Evolutionary conservation across 2,888 invertebrate species (phyloP).

Genomic region (Xestia rhomboidea): DNA sequence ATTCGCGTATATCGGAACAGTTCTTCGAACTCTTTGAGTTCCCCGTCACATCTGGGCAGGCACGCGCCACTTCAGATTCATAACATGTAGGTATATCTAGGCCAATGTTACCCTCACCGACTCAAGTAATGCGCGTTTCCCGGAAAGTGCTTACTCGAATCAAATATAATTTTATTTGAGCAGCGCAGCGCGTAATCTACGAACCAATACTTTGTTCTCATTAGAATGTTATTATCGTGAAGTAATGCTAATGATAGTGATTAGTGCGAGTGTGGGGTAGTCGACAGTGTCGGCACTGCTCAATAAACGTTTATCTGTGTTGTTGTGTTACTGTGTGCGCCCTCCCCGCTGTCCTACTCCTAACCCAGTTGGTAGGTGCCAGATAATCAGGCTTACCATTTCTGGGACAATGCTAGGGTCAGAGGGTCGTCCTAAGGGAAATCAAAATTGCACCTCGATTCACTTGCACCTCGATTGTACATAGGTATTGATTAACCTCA

Average conservation of each 20-base stretch:
- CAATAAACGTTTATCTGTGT: conserved; percentile 32
- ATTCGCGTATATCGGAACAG: not conserved
- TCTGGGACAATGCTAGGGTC: not conserved
- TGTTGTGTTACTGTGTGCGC: conserved; percentile 3
- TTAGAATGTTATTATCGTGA: conserved; percentile 5
- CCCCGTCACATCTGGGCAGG: not conserved
- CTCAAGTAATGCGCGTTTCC: not conserved
- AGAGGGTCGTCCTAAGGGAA: not conserved
- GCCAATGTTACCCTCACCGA: not conserved
- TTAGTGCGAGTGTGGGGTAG: conserved; percentile 2
- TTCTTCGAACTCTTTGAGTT: not conserved
- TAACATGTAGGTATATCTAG: not conserved
- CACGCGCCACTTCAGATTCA: not conserved
- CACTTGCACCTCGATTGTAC: too few species aligned
- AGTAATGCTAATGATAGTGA: conserved; percentile 17
- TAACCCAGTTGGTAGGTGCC: too few species aligned
- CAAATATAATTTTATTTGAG: conserved; percentile 27
- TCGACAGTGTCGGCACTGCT: not conserved
- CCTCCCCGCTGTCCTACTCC: not conserved
- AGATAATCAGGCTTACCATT: not conserved
- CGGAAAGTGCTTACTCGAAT: not conserved
- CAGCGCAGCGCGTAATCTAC: conserved; percentile 12
- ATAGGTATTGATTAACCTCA: too few species aligned
- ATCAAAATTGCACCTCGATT: too few species aligned
- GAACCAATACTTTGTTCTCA: conserved; percentile 32